Percentiles rank a stretch among this genome's conserved stretches.
phyloP scores from a whole-genome alignment of 2,888 invertebrate genomes.

The Corythucha ciliata region DNA sequence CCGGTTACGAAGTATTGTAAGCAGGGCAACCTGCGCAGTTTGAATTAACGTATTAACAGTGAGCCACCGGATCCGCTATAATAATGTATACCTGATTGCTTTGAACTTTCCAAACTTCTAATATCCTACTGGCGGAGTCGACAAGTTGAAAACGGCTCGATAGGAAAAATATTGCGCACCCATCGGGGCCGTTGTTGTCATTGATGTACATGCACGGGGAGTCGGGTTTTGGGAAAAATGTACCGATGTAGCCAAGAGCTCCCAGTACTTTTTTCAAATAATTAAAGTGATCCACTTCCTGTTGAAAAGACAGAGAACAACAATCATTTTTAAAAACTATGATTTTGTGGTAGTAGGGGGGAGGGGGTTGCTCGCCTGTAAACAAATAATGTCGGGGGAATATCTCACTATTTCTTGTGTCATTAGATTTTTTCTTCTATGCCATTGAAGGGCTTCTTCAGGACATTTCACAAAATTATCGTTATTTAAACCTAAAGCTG shows the following conservation, averaged over 20 bases:
- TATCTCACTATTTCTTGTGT: constrained; percentile 60
- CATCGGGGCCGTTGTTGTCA: constrained; percentile 66
- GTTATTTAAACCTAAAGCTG: constrained; percentile 59
- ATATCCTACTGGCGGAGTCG: constrained; percentile 49
- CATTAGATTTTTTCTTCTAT: constrained; percentile 54
- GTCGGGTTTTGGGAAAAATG: constrained; percentile 66
- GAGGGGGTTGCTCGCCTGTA: constrained; percentile 48
- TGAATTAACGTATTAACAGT: too few relatives aligned
- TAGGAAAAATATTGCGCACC: constrained; percentile 65
- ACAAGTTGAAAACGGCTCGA: constrained; percentile 53
- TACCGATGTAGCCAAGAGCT: constrained; percentile 56
- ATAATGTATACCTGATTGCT: constrained; percentile 51
- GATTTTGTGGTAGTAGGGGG: background rate
- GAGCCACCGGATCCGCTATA: background rate
- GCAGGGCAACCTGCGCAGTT: constrained; percentile 49
- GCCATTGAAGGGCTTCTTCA: constrained; percentile 59
- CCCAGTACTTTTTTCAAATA: constrained; percentile 54
- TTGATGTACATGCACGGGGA: constrained; percentile 64
- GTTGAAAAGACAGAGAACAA: constrained; percentile 32
- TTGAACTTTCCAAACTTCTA: constrained; percentile 63
- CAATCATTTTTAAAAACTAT: background rate
- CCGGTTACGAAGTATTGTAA: constrained; percentile 47
- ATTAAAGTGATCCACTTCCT: constrained; percentile 68
- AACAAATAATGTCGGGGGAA: constrained; percentile 59
- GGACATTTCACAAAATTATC: constrained; percentile 66